phyloP scores from a whole-genome alignment of 1,140 invertebrate genomes.

The Aphis gossypii region DNA sequence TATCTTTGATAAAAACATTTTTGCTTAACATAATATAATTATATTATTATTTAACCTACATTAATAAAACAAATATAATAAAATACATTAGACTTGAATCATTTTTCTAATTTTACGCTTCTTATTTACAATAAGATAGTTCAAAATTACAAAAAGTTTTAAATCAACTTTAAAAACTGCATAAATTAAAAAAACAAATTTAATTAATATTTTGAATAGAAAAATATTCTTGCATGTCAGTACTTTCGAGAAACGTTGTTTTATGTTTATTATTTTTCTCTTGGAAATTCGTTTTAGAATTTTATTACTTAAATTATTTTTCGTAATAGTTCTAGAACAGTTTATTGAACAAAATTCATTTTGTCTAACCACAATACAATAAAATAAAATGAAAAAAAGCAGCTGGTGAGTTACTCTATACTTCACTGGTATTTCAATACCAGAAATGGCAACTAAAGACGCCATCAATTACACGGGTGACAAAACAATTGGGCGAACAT shows the following conservation, averaged over 20 bases:
- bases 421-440: constrained; percentile 27
- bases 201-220: not conserved
- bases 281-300: not conserved
- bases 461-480: constrained; percentile 27
- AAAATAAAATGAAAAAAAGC: constrained; percentile 16
- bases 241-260: not conserved
- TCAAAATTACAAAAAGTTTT: not conserved
- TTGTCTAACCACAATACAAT: not conserved
- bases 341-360: not conserved
- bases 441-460: constrained; percentile 20
- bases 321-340: not conserved
- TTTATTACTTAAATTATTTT: constrained; percentile 23
- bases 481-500: constrained; percentile 34
- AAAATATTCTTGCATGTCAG: not conserved
- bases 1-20: not conserved
- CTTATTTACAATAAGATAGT: not conserved
- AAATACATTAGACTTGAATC: not conserved
- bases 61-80: not conserved
- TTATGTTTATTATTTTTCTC: not conserved
- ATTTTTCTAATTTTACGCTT: not conserved
- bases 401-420: not conserved
- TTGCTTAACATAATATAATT: not conserved
- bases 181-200: not conserved
- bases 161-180: not conserved
- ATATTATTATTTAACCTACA: not conserved